Evolutionary conservation across 2,113 vertebrate genomes (phyloP).

Genomic region (Ageneiosus marmoratus): DNA sequence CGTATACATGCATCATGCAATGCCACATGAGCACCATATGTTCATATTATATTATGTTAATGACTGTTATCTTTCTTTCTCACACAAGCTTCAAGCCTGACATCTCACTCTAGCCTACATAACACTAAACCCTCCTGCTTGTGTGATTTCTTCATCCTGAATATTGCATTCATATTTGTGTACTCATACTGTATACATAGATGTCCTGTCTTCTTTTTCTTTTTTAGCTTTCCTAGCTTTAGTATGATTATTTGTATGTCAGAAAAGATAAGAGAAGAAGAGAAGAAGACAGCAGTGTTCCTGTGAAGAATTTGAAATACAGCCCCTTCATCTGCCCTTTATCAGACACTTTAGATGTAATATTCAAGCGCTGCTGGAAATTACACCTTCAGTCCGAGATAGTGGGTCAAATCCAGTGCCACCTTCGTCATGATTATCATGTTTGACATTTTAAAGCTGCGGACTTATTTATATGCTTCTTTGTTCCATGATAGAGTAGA

Average conservation of each 20-base stretch:
- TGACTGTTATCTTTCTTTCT: neutral
- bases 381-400: neutral
- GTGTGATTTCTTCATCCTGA: neutral
- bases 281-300: neutral
- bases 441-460: constrained; percentile 22
- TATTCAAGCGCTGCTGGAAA: neutral
- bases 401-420: neutral
- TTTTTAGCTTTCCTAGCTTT: neutral
- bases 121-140: neutral
- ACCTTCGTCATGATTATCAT: neutral
- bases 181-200: neutral
- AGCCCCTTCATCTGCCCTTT: neutral
- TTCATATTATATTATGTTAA: neutral
- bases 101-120: neutral
- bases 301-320: neutral
- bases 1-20: neutral
- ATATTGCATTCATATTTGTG: neutral
- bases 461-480: neutral
- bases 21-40: neutral
- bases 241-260: neutral
- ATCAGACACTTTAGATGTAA: neutral
- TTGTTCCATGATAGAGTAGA: neutral
- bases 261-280: too few relatives aligned
- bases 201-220: neutral
- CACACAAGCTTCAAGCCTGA: neutral